Evolutionary conservation across 2,888 invertebrate species (phyloP), one percentile per base, ranked within the genome.

Genomic region (Hydropsyche betteni): DNA sequence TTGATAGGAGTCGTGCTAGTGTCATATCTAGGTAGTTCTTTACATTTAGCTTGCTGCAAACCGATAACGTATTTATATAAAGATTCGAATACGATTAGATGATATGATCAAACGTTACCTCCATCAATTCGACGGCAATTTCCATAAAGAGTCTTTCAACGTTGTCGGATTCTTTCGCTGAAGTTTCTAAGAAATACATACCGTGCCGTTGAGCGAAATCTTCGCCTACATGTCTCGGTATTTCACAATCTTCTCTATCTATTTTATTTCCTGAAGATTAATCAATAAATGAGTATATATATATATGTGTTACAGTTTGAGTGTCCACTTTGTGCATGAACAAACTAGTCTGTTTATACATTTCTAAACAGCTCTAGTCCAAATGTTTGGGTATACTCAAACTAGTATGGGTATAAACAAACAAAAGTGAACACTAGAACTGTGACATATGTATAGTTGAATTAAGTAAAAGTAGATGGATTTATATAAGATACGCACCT

Each of bases 111-210:
- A n/a, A 24, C 55, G 75, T 80, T 81, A 87, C 88, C 90, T 95
- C 95, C 91, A 95, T 95, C 72, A 96, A 88, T 85, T 94, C 96
- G 79, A 93, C 94, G 79, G 98, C 98, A 81, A 99, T 98, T 87
- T 98, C 97, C 91, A 96, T 94, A 84, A 99, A 99, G 77, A 99
- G 88, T 83, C 94, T 91, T 84, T 99, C 98, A 4, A 99, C 98
- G 87, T 99, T 98, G 82, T 98, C 98, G 1, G 98, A 96, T 86
- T 98, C 97, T 84, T 98, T 97, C 0, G 98, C 98, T 0, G 98
- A 98, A 0, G 98, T 99, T 88, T 99, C 98, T 80, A 99, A 89
- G 86, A 98, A 99, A 85, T 97, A 97, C 96, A 99, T 99, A 81
- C 95, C 95, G 83, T 98, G 96, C 80, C 95, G 91, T 82, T 95